Evolutionary conservation across 1,140 invertebrate species (phyloP).

Genomic region (Macrosteles quadrilineatus): DNA sequence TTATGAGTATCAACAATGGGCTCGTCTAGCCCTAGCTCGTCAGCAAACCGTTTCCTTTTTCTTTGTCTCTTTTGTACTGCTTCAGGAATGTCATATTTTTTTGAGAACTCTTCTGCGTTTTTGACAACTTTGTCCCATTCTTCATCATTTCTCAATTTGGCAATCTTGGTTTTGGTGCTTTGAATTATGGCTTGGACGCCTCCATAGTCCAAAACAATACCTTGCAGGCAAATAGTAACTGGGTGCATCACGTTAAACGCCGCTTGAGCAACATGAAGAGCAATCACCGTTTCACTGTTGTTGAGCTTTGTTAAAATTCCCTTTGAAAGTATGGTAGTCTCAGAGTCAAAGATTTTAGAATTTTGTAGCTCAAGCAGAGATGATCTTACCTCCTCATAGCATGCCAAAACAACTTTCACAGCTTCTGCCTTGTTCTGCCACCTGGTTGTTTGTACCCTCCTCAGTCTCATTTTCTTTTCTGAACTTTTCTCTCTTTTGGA

Average conservation of each 20-base stretch:
- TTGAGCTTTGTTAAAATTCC: neutral
- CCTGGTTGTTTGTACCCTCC: conserved; percentile 5
- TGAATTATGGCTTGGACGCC: conserved; percentile 3
- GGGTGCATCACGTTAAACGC: neutral
- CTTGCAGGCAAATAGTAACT: neutral
- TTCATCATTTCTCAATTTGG: neutral
- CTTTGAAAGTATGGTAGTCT: neutral
- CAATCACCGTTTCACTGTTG: neutral
- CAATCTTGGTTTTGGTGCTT: conserved; percentile 2
- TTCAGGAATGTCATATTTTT: no score
- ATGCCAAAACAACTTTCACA: neutral
- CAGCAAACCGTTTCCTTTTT: no score
- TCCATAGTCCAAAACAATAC: conserved; percentile 2
- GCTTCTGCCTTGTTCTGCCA: neutral
- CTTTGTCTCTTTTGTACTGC: no score
- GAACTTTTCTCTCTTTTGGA: neutral
- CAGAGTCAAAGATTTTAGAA: neutral
- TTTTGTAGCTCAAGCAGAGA: conserved; percentile 9
- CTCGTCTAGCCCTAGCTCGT: no score
- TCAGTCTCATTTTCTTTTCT: conserved; percentile 6
- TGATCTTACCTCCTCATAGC: neutral
- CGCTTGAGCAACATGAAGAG: conserved; percentile 1
- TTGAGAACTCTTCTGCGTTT: no score
- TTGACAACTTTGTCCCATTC: neutral
- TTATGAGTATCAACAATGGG: neutral